Conservation (phyloP, 2,888 invertebrate genomes). For the Agriotes lineatus region DNA sequence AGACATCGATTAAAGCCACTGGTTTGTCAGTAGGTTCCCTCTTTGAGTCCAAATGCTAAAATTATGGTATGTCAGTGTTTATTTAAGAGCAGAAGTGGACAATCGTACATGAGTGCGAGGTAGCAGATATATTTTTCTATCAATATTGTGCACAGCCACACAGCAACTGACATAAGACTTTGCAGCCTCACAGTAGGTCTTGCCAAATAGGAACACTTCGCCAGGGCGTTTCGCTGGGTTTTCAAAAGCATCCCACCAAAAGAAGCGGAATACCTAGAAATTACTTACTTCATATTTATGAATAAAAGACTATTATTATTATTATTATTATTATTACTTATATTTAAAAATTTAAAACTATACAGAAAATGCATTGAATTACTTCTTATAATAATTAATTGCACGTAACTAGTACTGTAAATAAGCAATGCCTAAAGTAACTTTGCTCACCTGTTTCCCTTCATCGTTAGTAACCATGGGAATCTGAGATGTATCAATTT, state of each 20-base stretch:
- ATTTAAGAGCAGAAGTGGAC: too few relatives aligned
- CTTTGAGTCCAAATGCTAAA: slow-evolving; percentile 69
- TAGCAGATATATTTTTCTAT: slow-evolving; percentile 85
- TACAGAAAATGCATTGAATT: too few relatives aligned
- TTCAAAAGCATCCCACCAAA: slow-evolving; percentile 96
- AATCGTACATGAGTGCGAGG: slow-evolving; percentile 86
- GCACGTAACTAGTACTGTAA: too few relatives aligned
- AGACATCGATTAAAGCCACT: slow-evolving; percentile 85
- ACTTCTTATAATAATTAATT: too few relatives aligned
- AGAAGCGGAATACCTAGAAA: slow-evolving; percentile 76
- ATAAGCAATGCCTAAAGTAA: too few relatives aligned
- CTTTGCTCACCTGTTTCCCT: slow-evolving; percentile 63
- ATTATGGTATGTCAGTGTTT: slow-evolving; percentile 5
- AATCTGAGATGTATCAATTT: slow-evolving; percentile 51
- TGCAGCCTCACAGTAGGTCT: slow-evolving; percentile 74
- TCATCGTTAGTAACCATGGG: slow-evolving; percentile 68
- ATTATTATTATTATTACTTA: too few relatives aligned
- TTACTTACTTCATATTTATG: too few relatives aligned
- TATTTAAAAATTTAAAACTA: too few relatives aligned
- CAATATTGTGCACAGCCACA: slow-evolving; percentile 86
- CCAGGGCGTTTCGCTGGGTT: slow-evolving; percentile 87
- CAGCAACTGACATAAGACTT: slow-evolving; percentile 87
- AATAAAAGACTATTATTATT: too few relatives aligned
- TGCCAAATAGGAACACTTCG: slow-evolving; percentile 93
- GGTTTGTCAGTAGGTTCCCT: slow-evolving; percentile 71